Base-by-base conservation (phyloP, 2,888 invertebrate species). In the Gymnoscelis rufifasciata region DNA sequence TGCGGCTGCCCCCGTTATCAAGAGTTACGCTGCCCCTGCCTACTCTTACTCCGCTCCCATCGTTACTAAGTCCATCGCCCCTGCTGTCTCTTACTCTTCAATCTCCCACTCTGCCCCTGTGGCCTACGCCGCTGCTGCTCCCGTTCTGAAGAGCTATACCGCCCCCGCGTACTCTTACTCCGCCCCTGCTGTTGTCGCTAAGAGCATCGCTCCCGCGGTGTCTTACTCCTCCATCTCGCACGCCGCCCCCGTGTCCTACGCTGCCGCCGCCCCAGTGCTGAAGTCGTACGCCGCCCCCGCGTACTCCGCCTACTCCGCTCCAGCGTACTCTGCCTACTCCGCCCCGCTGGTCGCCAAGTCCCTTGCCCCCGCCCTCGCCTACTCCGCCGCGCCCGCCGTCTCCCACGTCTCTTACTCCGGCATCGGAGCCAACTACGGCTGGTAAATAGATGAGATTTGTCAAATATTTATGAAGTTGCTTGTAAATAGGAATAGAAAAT, bases 371-470 rank as follows among this genome's bases (percentile, higher is more conserved):
- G 62, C 64, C 42, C 67, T 90, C 33, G 63, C 83, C 38, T 90
- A 90, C 78, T 86, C 87, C 14, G 90, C 92, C 29, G 90, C 91
- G 31, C 89, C 90, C 38, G 88, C 89, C 46, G 92, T 92, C 13
- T 91, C 93, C 38, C 92, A 92, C 70, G 90, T 91, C 58, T 80
- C 90, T 54, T 93, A 92, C 84, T 78, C 90, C 51, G 91, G 92
- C 44, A 84, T 90, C 37, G 92, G 82, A 45, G 74, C 75, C 51
- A 76, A 69, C 67, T 84, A 84, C 60, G 84, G 82, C 40, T 84
- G 84, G 84, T 83, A 67, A 73, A 51, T 54, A 31, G 19, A 41
- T 51, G 47, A 53, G 48, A 52, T 45, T 56, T 52, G 36, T 53
- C 56, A 12, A 43, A 47, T 62, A 47, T 57, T 64, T 38, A 58